phyloP scores from a whole-genome alignment of 1,140 invertebrate species.

The Ceratina australensis region DNA sequence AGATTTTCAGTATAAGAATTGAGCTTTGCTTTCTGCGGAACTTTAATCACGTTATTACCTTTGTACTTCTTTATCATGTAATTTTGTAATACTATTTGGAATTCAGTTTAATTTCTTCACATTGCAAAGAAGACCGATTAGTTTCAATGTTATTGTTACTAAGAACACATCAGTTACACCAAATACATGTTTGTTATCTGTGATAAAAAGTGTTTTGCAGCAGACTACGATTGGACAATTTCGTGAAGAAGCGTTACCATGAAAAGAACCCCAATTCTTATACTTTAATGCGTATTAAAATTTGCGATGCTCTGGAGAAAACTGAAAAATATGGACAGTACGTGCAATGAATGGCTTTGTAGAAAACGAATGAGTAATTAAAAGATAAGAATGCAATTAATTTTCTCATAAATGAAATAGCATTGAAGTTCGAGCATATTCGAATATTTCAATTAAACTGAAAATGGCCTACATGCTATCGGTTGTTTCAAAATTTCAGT shows the following conservation, averaged over 20 bases:
- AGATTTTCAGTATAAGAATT: conserved; percentile 5
- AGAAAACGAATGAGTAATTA: no score
- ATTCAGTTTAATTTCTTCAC: not conserved
- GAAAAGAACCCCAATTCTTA: conserved; percentile 20
- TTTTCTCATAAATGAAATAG: no score
- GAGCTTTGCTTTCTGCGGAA: not conserved
- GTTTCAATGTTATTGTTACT: conserved; percentile 11
- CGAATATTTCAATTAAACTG: no score
- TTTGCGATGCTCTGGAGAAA: no score
- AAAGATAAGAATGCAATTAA: no score
- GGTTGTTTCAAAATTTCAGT: not conserved
- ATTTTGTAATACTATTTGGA: no score
- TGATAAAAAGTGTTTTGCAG: conserved; percentile 52
- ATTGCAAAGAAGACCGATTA: not conserved
- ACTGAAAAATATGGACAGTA: no score
- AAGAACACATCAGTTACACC: conserved; percentile 30
- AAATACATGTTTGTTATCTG: conserved; percentile 57
- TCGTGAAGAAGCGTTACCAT: not conserved
- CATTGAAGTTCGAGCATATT: no score
- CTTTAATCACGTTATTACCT: conserved; percentile 13
- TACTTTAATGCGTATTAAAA: conserved; percentile 2
- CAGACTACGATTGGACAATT: conserved; percentile 34
- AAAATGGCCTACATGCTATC: no score
- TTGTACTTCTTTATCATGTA: not conserved
- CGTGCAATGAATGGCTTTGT: no score